Conservation (phyloP, 2,888 invertebrate species). For the Saturnia japonica region DNA sequence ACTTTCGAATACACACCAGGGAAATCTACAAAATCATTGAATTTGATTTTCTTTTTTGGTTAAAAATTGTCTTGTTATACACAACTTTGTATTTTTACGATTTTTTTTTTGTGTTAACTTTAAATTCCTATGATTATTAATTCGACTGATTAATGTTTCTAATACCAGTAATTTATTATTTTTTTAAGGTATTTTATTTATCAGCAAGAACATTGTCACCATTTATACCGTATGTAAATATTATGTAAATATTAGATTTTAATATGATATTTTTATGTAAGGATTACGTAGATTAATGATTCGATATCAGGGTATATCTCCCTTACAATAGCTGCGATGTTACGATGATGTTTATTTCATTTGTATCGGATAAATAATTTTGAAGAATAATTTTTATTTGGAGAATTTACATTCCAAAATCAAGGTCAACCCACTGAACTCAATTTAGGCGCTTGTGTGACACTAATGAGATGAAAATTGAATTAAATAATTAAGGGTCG, state of each 20-base stretch:
- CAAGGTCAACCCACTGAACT: neutral
- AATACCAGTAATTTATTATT: no score
- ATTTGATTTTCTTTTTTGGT: no score
- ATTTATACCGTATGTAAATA: slow-evolving; percentile 43
- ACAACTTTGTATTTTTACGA: no score
- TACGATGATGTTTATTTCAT: slow-evolving; percentile 16
- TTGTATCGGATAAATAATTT: neutral
- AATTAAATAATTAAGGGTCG: neutral
- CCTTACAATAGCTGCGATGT: slow-evolving; percentile 51
- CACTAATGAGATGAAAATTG: neutral
- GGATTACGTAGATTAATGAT: slow-evolving; percentile 62
- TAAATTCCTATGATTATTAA: no score
- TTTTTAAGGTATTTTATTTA: neutral
- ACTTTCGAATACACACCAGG: no score
- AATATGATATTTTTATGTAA: slow-evolving; percentile 43
- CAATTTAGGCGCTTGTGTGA: neutral
- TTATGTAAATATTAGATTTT: slow-evolving; percentile 62
- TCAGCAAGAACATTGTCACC: neutral
- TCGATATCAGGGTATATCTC: slow-evolving; percentile 80
- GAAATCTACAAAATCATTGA: no score
- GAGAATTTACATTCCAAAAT: neutral
- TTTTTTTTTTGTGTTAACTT: no score
- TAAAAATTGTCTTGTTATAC: no score
- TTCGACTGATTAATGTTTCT: no score
- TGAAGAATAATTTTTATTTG: neutral